These are phyloP conservation scores for Apodemia zela DNA, from an alignment of 2,888 invertebrate genomes.

Conservation along the genomic window DNA sequence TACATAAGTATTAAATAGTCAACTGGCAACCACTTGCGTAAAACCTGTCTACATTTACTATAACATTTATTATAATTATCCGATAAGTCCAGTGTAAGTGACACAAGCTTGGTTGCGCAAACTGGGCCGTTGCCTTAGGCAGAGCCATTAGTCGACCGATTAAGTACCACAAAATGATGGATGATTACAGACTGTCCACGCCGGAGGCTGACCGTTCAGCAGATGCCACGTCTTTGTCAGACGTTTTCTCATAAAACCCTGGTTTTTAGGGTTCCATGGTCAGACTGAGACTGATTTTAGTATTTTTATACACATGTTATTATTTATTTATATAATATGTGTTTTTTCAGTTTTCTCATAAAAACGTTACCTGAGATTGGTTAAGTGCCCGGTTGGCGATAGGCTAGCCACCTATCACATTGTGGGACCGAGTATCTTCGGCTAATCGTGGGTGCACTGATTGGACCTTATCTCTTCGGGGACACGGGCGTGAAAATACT, in stretches of 20 bases:
- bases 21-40: conserved; percentile 13
- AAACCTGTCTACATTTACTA: conserved; percentile 14
- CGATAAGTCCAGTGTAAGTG: conserved; percentile 43
- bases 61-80: conserved; percentile 28
- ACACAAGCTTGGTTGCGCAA: conserved; percentile 66
- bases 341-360: no score
- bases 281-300: no score
- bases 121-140: conserved; percentile 70
- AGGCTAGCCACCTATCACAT: no score
- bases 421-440: no score
- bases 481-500: no score
- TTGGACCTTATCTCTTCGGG: no score
- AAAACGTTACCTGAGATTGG: no score
- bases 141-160: conserved; percentile 69
- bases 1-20: not conserved
- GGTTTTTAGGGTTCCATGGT: conserved; percentile 16
- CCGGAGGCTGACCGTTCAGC: conserved; percentile 56
- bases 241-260: conserved; percentile 19
- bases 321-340: no score
- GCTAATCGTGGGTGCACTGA: no score
- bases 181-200: conserved; percentile 64
- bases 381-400: no score
- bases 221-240: conserved; percentile 63
- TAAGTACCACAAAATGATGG: conserved; percentile 69
- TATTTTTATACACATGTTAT: no score